Base-by-base conservation (phyloP, 2,113 vertebrate species). In the Cyprinodon brontotheroides region DNA sequence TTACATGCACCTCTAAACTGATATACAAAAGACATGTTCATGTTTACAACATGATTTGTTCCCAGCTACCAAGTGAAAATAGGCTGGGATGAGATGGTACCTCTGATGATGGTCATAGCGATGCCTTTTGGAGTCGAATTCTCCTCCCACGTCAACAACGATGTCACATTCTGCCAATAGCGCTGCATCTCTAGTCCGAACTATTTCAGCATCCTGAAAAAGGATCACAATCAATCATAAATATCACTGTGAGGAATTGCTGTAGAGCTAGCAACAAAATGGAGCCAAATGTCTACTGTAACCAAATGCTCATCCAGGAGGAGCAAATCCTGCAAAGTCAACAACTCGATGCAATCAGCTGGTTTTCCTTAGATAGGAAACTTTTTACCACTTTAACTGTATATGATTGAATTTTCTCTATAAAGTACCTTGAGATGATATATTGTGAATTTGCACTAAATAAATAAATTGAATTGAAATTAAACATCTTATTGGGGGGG, bases 31-130 rank as follows among this genome's bases (percentile, higher is more conserved):
- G 15, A 20, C n/a, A 8, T 15, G 17, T 20, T 20, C 43, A 45
- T n/a, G 17, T 20, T 20, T 57, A 57, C 17, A 57, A 57, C 20
- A 0, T 2, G 7, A 57, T 57, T 57, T 57, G 50, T 9, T 57
- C 5, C 20, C 0, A 57, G 50, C 14, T n/a, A n/a, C 50, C 17
- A 57, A 57, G 10, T 20, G 20, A 9, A 57, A 57, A 20, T 20
- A n/a, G 50, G 50, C 17, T 20, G 2, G 17, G 50, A 57, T 57
- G 20, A n/a, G n/a, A 57, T 7, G 17, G 38, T 90, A 99, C 98
- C 98, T 96, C 89, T 99, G 98, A 90, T 99, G 98, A 81, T 99
- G 98, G 80, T 99, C 97, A 6, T 97, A 99, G 50, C 95, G 96
- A 72, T 98, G 96, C 45, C 72, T 93, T 75, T 89, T 84, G 1